Evolutionary conservation across 2,888 invertebrate species (phyloP), one percentile per base, ranked within the genome.

Genomic region (Athripsodes cinereus): DNA sequence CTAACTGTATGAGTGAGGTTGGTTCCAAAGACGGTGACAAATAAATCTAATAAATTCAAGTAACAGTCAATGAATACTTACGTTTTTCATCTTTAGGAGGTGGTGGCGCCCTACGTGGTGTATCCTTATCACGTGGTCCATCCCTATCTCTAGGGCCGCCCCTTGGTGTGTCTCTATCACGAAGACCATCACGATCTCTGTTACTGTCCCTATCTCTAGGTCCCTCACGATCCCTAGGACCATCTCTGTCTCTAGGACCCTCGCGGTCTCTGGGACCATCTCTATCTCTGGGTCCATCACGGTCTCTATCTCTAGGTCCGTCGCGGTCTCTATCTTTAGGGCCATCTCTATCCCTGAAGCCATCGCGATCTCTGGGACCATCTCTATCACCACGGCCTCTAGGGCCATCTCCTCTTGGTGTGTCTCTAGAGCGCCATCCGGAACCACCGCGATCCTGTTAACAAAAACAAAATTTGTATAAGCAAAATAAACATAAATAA

Each of bases 21-120:
- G n/a, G n/a, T n/a, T n/a, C n/a, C n/a, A n/a, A n/a, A n/a, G n/a
- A n/a, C n/a, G n/a, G n/a, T n/a, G n/a, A n/a, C n/a, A n/a, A n/a
- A n/a, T n/a, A n/a, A n/a, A n/a, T n/a, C n/a, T n/a, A n/a, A n/a
- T n/a, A n/a, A n/a, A n/a, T n/a, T n/a, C n/a, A n/a, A n/a, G n/a
- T n/a, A n/a, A n/a, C n/a, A n/a, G n/a, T n/a, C n/a, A n/a, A n/a
- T n/a, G 48, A 26, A 18, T 18, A 70, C 71, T 73, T 61, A 78
- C 77, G 74, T 70, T 77, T 78, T 1, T 79, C 80, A 2, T 80
- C 80, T 34, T 78, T 74, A 3, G 72, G 70, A 47, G 71, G 72
- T 58, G 71, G 70, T 44, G 71, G 72, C 58, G 72, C 75, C 53
- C 71, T 58, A 53, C 67, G 19, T 62, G 66, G 64, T 40, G 62